A percentile compares a stretch with the other conserved stretches of the same genome.
phyloP scores from a whole-genome alignment of 2,888 invertebrate genomes.

The Leptarthrus brevirostris region DNA sequence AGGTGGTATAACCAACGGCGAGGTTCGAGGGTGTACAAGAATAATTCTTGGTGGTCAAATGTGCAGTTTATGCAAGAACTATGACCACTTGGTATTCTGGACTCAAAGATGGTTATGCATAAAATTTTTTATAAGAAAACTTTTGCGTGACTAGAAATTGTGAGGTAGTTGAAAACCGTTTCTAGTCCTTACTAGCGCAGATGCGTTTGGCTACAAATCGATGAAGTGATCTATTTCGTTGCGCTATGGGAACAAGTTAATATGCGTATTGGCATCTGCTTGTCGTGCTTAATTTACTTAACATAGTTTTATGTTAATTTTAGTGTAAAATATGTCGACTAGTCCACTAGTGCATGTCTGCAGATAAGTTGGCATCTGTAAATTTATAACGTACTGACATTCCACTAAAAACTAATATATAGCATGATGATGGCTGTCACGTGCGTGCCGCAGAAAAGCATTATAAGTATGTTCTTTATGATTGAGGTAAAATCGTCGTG shows the following conservation, averaged over 20 bases:
- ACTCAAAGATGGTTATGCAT: neutral
- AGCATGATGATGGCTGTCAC: too few relatives aligned
- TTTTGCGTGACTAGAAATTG: constrained; percentile 45
- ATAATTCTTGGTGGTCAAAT: neutral
- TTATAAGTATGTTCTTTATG: too few relatives aligned
- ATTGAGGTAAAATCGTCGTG: too few relatives aligned
- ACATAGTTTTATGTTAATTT: constrained; percentile 32
- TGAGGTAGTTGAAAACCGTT: too few relatives aligned
- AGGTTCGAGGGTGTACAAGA: too few relatives aligned
- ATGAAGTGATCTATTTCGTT: constrained; percentile 43
- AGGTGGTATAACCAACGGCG: too few relatives aligned
- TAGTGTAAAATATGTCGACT: neutral
- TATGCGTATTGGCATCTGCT: constrained; percentile 41
- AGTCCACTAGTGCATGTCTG: neutral
- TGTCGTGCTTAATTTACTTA: constrained; percentile 3
- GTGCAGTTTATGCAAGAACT: constrained; percentile 24
- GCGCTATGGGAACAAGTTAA: constrained; percentile 42
- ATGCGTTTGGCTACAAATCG: constrained; percentile 37
- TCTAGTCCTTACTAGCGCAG: neutral
- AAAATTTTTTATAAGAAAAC: constrained; percentile 13
- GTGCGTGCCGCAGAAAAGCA: too few relatives aligned
- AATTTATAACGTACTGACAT: too few relatives aligned
- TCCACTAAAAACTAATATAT: too few relatives aligned
- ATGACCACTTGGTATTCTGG: constrained; percentile 29
- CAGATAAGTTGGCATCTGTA: too few relatives aligned